Evolutionary conservation across 2,888 invertebrate genomes (phyloP).

Genomic region (Piscicola geometra): DNA sequence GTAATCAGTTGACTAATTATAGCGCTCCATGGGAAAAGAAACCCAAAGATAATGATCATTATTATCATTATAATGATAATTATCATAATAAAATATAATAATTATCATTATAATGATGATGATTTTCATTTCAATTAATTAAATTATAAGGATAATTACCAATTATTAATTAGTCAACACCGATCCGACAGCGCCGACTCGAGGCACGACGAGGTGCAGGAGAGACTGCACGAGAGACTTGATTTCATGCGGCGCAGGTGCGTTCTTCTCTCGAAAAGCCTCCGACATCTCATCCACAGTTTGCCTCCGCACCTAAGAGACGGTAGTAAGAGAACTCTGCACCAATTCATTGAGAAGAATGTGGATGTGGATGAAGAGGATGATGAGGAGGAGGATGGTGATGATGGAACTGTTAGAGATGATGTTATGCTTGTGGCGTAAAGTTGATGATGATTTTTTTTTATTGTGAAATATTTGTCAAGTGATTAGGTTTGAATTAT

Average conservation of each 20-base stretch:
- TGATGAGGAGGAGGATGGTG: neutral
- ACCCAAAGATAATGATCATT: no score
- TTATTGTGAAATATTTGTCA: no score
- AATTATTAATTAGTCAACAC: no score
- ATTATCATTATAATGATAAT: no score
- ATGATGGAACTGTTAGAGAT: neutral
- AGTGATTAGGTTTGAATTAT: no score
- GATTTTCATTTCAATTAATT: no score
- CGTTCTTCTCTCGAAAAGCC: neutral
- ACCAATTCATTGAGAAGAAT: neutral
- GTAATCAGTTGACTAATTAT: no score
- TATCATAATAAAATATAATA: no score
- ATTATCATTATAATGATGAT: no score
- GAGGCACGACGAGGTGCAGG: neutral
- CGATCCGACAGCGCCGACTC: neutral
- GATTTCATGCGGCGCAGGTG: slow-evolving; percentile 8
- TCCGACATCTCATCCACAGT: neutral
- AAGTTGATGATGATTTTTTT: no score
- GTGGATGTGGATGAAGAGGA: neutral
- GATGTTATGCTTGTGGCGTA: neutral
- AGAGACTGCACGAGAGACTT: neutral
- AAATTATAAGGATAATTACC: no score
- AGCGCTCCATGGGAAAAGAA: no score
- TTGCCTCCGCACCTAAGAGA: neutral
- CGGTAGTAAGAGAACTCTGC: neutral